Evolutionary conservation across 2,797 vertebrate species (phyloP), one percentile per base, ranked within the genome.

Genomic region (Benthosema pterotum): DNA sequence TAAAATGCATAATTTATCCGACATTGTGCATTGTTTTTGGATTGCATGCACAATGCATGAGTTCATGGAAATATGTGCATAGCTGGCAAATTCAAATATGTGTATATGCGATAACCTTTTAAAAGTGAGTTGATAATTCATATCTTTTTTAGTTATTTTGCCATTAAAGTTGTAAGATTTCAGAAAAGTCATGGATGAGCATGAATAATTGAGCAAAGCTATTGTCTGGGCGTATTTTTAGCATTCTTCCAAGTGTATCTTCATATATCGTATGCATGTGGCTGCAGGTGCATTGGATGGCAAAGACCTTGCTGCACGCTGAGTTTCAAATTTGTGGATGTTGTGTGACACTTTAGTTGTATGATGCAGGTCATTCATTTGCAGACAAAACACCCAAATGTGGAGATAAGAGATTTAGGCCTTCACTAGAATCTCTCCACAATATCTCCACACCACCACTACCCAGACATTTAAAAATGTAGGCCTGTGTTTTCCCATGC

Each of bases 1-100:
- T 77, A 80, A 90, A 89, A 93, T 93, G 82, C 90, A 93, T 92
- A 89, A 93, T 94, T 93, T 78, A 93, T 85, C 67, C 73, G 84
- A 85, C 78, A 75, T 78, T 69, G 75, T 79, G 65, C 78, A 75
- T 69, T 70, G 63, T 48, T 78, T 82, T 63, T 59, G 49, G 66
- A 61, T 76, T 53, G 62, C 85, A 88, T 90, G 75, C 84, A 90
- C 87, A 87, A 91, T 91, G 87, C 79, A 92, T 90, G 91, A 90
- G 78, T 69, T 79, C 88, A 85, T 87, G 75, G 79, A 90, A 90
- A 91, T 91, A 81, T 89, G 83, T 85, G 80, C 86, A 83, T 72
- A 75, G 60, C 8, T 63, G 65, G 87, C 85, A 87, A 74, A 90
- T 87, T 75, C 70, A 65, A 76, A 84, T 75, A 22, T 4, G 19